Evolutionary conservation across 2,888 invertebrate species (phyloP), one percentile per base, ranked within the genome.

Genomic region (Electrophaes corylata): DNA sequence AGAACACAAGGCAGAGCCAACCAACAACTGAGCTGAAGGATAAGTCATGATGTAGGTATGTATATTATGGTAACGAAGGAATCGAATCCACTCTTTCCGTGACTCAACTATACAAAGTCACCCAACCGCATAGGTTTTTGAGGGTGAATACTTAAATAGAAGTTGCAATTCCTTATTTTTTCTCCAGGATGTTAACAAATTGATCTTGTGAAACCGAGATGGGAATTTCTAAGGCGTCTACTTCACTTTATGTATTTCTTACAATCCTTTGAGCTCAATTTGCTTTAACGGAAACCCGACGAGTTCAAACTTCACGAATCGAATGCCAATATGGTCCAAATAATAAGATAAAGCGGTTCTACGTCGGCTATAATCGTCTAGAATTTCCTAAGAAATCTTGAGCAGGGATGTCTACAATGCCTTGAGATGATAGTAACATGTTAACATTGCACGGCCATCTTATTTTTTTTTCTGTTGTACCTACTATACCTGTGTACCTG

Each of bases 201-300:
- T 62, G 58, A 61, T 67, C 60, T 55, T 55, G 54, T 57, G 49
- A 62, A 67, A 67, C 64, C 59, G 45, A 58, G 62, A 62, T 62
- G 59, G 61, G 59, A 47, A 50, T 56, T 57, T 53, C 57, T 58
- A 57, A 62, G 59, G 59, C 60, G 51, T 49, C 55, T 59, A 49
- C 61, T 62, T 50, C 66, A 73, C 69, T 78, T 71, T 70, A 71
- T 75, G 72, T 79, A 78, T 83, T 77, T 73, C 77, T 77, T 81
- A 72, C 75, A 80, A 81, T 75, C 76, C 79, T 83, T 81, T 83
- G 79, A 80, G 84, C 81, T 82, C 80, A 81, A 84, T 86, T 86
- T 83, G 73, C 76, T 84, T 79, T 74, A 79, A 75, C 69, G 77
- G 72, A 62, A 65, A 51, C 55, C 62, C 48, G 44, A 44, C 41